Evolutionary conservation across 30 jellyfish, hydroid and myxozoan species (phyloP), one percentile per base, ranked within the genome.

Genomic region (Hydra vulgaris): DNA sequence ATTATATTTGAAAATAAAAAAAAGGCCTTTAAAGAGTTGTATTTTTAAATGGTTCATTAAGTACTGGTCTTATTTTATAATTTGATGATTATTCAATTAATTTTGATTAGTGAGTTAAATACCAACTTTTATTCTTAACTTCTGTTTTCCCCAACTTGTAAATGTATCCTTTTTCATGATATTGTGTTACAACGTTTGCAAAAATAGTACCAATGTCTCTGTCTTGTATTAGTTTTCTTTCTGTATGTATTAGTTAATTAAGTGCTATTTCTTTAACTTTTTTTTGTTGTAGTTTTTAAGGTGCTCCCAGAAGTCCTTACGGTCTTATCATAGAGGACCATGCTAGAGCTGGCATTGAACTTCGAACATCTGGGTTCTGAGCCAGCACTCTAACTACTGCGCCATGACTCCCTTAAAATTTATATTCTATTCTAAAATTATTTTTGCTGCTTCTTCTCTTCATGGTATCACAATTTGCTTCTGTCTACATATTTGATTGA

Each of bases 391-490:
- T n/a, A n/a, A n/a, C n/a, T n/a, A n/a, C n/a, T n/a, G n/a, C n/a
- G n/a, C n/a, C n/a, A n/a, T n/a, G n/a, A n/a, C n/a, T n/a, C n/a
- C n/a, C n/a, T n/a, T n/a, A n/a, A n/a, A n/a, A n/a, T n/a, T n/a
- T n/a, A n/a, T n/a, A n/a, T n/a, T n/a, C n/a, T n/a, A n/a, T n/a
- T n/a, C n/a, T n/a, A n/a, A n/a, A n/a, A n/a, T n/a, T n/a, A n/a
- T n/a, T n/a, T n/a, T n/a, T n/a, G n/a, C n/a, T 56, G 71, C 71
- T 56, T 56, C 71, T 56, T 56, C 71, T 56, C 71, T 56, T n/a
- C 71, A 56, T 56, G 17, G 17, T 56, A 56, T 56, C 18, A 15
- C n/a, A 56, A 56, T n/a, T 56, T 56, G n/a, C 17, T 56, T 56
- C 71, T 56, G 71, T 56, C 17, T 56, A 56, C 71, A 56, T 56